Conservation (phyloP, 2,888 invertebrate genomes). For the Lasioglossum villosulum region DNA sequence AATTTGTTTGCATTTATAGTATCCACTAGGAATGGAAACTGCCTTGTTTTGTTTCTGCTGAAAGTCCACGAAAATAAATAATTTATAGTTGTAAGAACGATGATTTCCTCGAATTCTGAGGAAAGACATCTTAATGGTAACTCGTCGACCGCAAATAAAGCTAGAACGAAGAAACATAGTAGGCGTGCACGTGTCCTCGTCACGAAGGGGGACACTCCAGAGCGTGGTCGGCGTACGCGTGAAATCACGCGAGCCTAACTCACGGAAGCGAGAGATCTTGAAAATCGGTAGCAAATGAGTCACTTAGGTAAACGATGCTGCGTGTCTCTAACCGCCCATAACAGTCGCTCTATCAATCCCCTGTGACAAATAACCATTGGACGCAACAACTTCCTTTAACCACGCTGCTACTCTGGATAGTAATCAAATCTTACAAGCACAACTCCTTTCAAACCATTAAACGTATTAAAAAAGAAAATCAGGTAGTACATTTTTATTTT, state of each 20-base stretch:
- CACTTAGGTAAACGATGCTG: neutral
- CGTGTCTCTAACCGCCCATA: constrained; percentile 4
- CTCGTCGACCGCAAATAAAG: neutral
- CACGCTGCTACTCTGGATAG: neutral
- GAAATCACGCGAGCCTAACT: constrained; percentile 70
- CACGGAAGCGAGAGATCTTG: constrained; percentile 45
- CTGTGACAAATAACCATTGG: neutral
- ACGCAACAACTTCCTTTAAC: neutral
- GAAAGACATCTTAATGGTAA: too few species aligned
- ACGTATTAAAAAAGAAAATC: too few species aligned
- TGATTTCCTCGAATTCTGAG: too few species aligned
- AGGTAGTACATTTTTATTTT: neutral
- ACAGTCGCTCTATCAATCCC: neutral
- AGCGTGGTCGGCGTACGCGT: constrained; percentile 62
- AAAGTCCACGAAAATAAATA: neutral
- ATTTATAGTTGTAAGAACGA: neutral
- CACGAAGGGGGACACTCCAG: constrained; percentile 50
- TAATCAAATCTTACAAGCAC: neutral
- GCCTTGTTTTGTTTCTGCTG: neutral
- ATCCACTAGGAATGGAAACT: neutral
- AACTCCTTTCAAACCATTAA: neutral
- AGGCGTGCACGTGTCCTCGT: constrained; percentile 52
- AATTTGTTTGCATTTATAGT: neutral
- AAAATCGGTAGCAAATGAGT: constrained; percentile 56
- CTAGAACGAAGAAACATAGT: constrained; percentile 20